These are phyloP conservation scores for Marasmarcha lunaedactyla DNA, from an alignment of 2,888 invertebrate species.

Conservation along the genomic window DNA sequence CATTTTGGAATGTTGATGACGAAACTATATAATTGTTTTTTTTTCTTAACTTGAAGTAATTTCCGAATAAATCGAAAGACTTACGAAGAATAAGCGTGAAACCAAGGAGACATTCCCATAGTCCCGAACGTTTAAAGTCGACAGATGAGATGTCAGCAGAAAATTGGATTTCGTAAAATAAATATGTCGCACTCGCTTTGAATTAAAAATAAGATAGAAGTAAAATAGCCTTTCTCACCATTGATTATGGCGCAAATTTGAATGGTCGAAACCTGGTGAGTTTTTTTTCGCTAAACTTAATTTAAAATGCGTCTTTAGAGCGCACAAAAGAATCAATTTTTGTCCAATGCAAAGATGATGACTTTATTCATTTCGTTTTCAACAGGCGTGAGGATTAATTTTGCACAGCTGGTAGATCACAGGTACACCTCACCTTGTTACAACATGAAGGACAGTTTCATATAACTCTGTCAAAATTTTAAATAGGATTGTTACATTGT, in stretches of 20 bases:
- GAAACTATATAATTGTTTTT: too few relatives aligned
- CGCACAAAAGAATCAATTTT: slow-evolving; percentile 55
- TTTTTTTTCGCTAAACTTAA: slow-evolving; percentile 34
- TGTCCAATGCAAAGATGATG: slow-evolving; percentile 32
- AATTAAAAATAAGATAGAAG: slow-evolving; percentile 25
- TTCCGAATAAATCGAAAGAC: slow-evolving; percentile 23
- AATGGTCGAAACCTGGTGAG: neutral
- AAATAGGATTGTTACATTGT: slow-evolving; percentile 39
- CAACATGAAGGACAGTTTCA: slow-evolving; percentile 49
- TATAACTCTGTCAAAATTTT: slow-evolving; percentile 30
- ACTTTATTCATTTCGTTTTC: slow-evolving; percentile 35
- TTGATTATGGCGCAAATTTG: neutral
- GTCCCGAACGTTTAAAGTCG: slow-evolving; percentile 61
- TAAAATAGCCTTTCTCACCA: slow-evolving; percentile 14
- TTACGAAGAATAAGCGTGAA: slow-evolving; percentile 54
- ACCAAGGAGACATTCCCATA: slow-evolving; percentile 54
- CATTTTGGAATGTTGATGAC: too few relatives aligned
- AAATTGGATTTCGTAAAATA: slow-evolving; percentile 71
- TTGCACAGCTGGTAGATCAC: slow-evolving; percentile 27
- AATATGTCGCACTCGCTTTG: slow-evolving; percentile 62
- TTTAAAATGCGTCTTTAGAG: slow-evolving; percentile 51
- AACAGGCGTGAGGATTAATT: slow-evolving; percentile 37
- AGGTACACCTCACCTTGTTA: slow-evolving; percentile 44
- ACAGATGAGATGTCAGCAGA: slow-evolving; percentile 70
- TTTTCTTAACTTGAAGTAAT: slow-evolving; percentile 5